A percentile compares a stretch with the other conserved stretches of the same genome.
phyloP scores from a whole-genome alignment of 2,113 vertebrate genomes.

The Microcebus griseorufus region DNA sequence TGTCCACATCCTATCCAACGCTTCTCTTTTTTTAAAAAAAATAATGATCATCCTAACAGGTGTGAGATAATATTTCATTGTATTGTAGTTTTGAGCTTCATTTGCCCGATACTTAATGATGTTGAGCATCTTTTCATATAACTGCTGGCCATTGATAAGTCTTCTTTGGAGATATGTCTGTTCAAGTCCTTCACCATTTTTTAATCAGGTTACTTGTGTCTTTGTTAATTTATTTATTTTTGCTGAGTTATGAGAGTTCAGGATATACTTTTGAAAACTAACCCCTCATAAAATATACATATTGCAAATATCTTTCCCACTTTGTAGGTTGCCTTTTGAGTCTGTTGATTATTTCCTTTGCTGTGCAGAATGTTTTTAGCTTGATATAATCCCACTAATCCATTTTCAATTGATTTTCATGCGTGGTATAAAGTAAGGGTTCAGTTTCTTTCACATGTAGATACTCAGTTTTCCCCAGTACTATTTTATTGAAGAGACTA shows the following conservation, averaged over 20 bases:
- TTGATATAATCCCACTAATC: background rate
- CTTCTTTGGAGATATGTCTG: background rate
- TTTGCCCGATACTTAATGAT: background rate
- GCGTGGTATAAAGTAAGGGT: background rate
- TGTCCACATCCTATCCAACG: background rate
- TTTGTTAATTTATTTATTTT: background rate
- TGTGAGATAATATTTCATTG: background rate
- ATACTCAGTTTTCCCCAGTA: background rate
- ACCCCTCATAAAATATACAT: background rate
- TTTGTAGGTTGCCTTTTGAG: background rate
- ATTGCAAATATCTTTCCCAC: background rate
- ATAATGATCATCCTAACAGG: background rate
- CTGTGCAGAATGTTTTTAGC: background rate
- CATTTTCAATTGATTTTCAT: background rate
- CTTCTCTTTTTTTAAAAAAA: too few species aligned
- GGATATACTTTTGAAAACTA: background rate
- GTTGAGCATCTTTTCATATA: background rate
- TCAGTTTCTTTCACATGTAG: background rate
- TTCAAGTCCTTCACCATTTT: background rate
- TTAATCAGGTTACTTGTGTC: background rate
- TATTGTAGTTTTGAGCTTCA: background rate
- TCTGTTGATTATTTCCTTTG: background rate
- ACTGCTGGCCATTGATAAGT: background rate
- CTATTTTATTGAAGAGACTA: background rate
- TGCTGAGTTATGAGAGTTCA: background rate